Conservation (phyloP, 2,797 vertebrate species). For the Anableps anableps region DNA sequence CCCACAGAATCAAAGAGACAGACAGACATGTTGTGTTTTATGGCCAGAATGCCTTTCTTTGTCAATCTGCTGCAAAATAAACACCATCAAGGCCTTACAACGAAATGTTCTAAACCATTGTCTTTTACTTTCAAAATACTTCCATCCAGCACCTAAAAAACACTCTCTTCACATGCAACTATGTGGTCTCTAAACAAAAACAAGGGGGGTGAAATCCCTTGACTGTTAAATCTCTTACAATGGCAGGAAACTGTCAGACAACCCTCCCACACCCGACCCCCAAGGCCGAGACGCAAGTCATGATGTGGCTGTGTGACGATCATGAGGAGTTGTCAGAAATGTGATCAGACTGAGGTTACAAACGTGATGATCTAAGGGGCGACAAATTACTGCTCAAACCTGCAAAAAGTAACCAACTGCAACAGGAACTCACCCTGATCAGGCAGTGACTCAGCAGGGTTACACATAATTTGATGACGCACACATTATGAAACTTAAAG, state of each 20-base stretch:
- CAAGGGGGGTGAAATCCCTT: conserved; percentile 68
- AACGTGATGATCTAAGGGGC: not conserved
- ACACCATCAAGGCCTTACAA: conserved; percentile 66
- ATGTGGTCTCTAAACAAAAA: conserved; percentile 71
- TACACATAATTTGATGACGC: not conserved
- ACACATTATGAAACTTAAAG: not conserved
- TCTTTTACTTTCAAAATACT: conserved; percentile 60
- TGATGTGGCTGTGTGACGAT: conserved; percentile 36
- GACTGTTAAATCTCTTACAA: conserved; percentile 77
- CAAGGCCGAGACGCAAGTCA: conserved; percentile 64
- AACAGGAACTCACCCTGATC: not conserved
- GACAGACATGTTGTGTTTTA: conserved; percentile 60
- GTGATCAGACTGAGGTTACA: not conserved
- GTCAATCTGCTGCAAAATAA: conserved; percentile 59
- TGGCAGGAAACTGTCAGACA: conserved; percentile 78
- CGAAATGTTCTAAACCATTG: conserved; percentile 64
- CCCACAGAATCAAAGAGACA: conserved; percentile 60
- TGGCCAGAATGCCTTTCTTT: conserved; percentile 52
- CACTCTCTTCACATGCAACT: conserved; percentile 72
- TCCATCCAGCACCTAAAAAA: conserved; percentile 71
- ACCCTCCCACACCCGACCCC: not conserved
- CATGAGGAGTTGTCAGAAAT: not conserved
- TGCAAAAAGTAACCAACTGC: not conserved
- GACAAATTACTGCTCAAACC: not conserved
- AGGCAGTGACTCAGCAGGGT: not conserved